Evolutionary conservation across 2,888 invertebrate genomes (phyloP).

Genomic region (Thelaira solivaga): DNA sequence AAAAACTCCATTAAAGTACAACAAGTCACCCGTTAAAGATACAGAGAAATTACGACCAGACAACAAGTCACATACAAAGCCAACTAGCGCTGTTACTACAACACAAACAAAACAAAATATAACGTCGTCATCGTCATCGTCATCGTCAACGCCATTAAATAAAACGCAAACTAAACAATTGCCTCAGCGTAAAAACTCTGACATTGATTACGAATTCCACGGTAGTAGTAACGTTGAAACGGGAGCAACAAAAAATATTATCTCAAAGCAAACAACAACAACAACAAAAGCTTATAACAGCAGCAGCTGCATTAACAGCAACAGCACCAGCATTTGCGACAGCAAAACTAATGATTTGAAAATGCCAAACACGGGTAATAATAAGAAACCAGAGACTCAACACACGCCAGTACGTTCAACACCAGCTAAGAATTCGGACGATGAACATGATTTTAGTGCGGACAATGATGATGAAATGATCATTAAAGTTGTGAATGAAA

Average conservation of each 20-base stretch:
- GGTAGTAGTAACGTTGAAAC: conserved; percentile 45
- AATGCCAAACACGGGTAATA: conserved; percentile 25
- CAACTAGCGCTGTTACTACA: conserved; percentile 14
- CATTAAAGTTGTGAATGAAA: not conserved
- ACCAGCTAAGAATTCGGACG: conserved; percentile 42
- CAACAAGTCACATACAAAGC: conserved; percentile 52
- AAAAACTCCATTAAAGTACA: conserved; percentile 29
- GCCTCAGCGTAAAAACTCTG: conserved; percentile 46
- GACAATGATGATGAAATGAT: conserved; percentile 45
- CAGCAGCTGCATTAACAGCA: not conserved
- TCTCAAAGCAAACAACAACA: conserved; percentile 55
- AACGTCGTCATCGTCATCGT: conserved; percentile 1
- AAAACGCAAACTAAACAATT: conserved; percentile 49
- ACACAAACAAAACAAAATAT: conserved; percentile 4
- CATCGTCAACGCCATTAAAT: not conserved
- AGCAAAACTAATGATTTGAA: conserved; percentile 47
- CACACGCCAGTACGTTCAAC: conserved; percentile 44
- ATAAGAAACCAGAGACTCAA: conserved; percentile 42
- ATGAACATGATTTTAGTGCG: conserved; percentile 15
- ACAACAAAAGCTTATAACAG: conserved; percentile 48
- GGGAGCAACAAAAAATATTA: conserved; percentile 47
- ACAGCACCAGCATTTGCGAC: conserved; percentile 11
- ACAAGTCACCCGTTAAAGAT: conserved; percentile 50
- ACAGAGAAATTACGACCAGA: conserved; percentile 52
- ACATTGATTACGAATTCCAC: conserved; percentile 56